phyloP scores from a whole-genome alignment of 2,888 invertebrate species.

The Euplagia quadripunctaria region DNA sequence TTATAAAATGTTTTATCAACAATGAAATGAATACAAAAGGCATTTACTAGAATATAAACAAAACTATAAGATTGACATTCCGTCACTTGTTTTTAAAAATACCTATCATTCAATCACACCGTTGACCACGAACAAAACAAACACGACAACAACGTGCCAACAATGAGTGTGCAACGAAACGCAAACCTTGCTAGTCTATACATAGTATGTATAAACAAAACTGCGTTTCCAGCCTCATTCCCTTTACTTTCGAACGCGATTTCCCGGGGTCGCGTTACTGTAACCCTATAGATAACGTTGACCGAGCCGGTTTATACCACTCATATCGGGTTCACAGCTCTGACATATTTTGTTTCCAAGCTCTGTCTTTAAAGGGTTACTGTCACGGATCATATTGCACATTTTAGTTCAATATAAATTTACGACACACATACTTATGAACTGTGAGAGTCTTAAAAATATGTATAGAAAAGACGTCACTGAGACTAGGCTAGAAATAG shows the following conservation, averaged over 20 bases:
- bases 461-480: too few species aligned
- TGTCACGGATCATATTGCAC: slow-evolving; percentile 7
- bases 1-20: neutral
- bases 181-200: slow-evolving; percentile 53
- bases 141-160: slow-evolving; percentile 34
- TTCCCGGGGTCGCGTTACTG: slow-evolving; percentile 69
- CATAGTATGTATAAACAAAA: slow-evolving; percentile 43
- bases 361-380: slow-evolving; percentile 26
- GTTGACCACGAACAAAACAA: slow-evolving; percentile 39
- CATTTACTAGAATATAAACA: slow-evolving; percentile 4
- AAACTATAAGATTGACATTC: slow-evolving; percentile 9
- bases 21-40: neutral
- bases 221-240: slow-evolving; percentile 62
- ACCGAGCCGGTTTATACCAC: slow-evolving; percentile 55
- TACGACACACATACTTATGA: neutral
- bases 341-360: slow-evolving; percentile 55
- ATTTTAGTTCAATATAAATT: neutral
- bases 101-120: slow-evolving; percentile 33
- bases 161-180: slow-evolving; percentile 53
- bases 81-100: slow-evolving; percentile 29
- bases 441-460: too few species aligned
- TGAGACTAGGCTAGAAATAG: too few species aligned
- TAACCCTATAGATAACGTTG: slow-evolving; percentile 64
- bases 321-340: slow-evolving; percentile 55
- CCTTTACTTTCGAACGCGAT: slow-evolving; percentile 66